Percentiles rank a stretch among this genome's conserved stretches.
phyloP scores from a whole-genome alignment of 2,113 vertebrate genomes.

The Erpornis zantholeuca region DNA sequence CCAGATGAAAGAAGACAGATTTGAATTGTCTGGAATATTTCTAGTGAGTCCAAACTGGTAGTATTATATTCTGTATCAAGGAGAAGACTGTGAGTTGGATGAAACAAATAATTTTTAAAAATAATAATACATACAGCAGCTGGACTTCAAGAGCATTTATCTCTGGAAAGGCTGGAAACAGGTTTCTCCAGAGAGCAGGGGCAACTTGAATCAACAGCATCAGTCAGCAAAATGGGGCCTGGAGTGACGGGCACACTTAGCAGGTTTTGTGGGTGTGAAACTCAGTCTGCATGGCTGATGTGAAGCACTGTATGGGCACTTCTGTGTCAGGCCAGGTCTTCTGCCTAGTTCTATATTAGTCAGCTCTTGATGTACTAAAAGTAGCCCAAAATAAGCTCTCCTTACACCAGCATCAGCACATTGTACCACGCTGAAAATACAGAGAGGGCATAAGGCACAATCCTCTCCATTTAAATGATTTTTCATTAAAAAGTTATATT shows the following conservation, averaged over 20 bases:
- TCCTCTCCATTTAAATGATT: constrained; percentile 51
- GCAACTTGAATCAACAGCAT: neutral
- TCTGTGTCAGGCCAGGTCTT: neutral
- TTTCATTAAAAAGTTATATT: constrained; percentile 44
- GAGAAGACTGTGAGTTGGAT: neutral
- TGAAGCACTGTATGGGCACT: neutral
- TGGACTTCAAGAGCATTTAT: neutral
- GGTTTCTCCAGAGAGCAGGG: neutral
- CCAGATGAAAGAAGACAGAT: neutral
- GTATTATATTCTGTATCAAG: fast-evolving
- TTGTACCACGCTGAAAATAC: neutral
- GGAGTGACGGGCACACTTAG: neutral
- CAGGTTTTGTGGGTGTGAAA: neutral
- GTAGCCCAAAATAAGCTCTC: neutral
- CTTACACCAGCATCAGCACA: neutral
- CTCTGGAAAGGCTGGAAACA: neutral
- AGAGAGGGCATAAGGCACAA: constrained; percentile 27
- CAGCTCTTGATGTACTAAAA: neutral
- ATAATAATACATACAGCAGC: neutral
- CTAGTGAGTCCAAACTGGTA: neutral
- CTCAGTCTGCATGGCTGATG: neutral
- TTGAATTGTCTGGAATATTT: neutral
- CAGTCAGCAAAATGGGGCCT: neutral
- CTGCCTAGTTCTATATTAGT: neutral
- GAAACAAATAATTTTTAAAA: neutral